Conservation (phyloP, 1,140 invertebrate species). For the Rhagoletis zephyria region DNA sequence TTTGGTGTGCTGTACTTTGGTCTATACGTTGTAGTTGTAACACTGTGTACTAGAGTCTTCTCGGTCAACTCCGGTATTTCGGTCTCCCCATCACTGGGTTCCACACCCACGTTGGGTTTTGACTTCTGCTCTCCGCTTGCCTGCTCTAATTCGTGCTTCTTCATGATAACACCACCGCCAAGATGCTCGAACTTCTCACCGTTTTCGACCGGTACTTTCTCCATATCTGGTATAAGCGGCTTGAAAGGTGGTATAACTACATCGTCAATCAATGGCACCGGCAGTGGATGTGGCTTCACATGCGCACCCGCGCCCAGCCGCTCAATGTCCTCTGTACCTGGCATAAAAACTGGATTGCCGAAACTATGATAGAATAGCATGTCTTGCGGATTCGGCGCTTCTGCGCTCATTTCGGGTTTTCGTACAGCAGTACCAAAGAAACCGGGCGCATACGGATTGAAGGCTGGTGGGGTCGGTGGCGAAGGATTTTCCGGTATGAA, state of each 20-base stretch:
- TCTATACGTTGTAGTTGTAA: background rate
- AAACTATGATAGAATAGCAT: conserved; percentile 71
- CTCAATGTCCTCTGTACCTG: conserved; percentile 68
- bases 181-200: conserved; percentile 69
- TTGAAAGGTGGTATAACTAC: conserved; percentile 68
- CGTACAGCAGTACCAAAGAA: conserved; percentile 60
- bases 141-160: conserved; percentile 63
- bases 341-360: conserved; percentile 69
- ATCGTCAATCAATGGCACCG: conserved; percentile 69
- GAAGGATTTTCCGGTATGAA: conserved; percentile 69
- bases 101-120: background rate
- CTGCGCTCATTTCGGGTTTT: conserved; percentile 56
- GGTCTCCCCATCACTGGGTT: background rate
- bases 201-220: conserved; percentile 62
- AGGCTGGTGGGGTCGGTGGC: conserved; percentile 60
- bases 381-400: conserved; percentile 58
- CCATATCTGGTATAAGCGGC: conserved; percentile 62
- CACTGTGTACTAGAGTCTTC: background rate
- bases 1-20: conserved; percentile 45
- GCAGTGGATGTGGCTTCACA: conserved; percentile 70
- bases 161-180: conserved; percentile 70
- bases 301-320: conserved; percentile 65
- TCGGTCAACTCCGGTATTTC: background rate
- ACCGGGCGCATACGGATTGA: conserved; percentile 60
- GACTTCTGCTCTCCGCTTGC: background rate